A percentile compares a stretch with the other conserved stretches of the same genome.
Conservation (phyloP, 2,888 invertebrate genomes). For the Ormyrus labotus region DNA sequence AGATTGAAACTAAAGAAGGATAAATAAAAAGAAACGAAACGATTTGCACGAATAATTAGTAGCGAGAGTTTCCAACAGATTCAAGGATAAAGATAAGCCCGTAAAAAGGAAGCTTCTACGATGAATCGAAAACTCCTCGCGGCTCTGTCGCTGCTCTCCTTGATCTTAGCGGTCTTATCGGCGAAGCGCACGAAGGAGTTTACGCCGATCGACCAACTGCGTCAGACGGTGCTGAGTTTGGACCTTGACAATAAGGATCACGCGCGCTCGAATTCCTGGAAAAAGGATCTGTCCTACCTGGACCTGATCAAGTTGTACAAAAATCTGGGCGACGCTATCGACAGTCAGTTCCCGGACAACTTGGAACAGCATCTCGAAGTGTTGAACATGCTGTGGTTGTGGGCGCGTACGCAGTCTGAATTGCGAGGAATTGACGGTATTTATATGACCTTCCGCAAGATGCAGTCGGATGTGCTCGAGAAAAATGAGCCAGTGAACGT, state of each 20-base stretch:
- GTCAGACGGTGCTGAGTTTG: slow-evolving; percentile 79
- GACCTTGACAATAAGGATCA: slow-evolving; percentile 77
- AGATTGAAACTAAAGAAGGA: background rate
- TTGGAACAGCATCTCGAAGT: slow-evolving; percentile 62
- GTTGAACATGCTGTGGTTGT: slow-evolving; percentile 79
- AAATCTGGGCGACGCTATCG: slow-evolving; percentile 78
- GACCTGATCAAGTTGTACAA: slow-evolving; percentile 80
- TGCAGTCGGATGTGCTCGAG: slow-evolving; percentile 75
- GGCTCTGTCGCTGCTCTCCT: slow-evolving; percentile 49
- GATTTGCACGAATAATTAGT: too few species aligned
- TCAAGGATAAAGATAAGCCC: background rate
- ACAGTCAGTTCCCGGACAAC: slow-evolving; percentile 65
- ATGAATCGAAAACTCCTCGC: slow-evolving; percentile 50
- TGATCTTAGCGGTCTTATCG: slow-evolving; percentile 37
- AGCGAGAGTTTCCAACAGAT: background rate
- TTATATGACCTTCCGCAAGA: slow-evolving; percentile 82
- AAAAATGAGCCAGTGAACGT: slow-evolving; percentile 73
- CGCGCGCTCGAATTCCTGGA: slow-evolving; percentile 71
- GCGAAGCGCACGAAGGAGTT: slow-evolving; percentile 57
- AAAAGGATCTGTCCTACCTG: slow-evolving; percentile 75
- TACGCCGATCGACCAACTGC: slow-evolving; percentile 79
- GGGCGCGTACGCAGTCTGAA: slow-evolving; percentile 81
- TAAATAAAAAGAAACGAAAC: background rate
- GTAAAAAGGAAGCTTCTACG: slow-evolving; percentile 20
- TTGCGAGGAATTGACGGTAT: slow-evolving; percentile 81